Conservation (phyloP, 1,140 invertebrate genomes). For the Physella acuta region DNA sequence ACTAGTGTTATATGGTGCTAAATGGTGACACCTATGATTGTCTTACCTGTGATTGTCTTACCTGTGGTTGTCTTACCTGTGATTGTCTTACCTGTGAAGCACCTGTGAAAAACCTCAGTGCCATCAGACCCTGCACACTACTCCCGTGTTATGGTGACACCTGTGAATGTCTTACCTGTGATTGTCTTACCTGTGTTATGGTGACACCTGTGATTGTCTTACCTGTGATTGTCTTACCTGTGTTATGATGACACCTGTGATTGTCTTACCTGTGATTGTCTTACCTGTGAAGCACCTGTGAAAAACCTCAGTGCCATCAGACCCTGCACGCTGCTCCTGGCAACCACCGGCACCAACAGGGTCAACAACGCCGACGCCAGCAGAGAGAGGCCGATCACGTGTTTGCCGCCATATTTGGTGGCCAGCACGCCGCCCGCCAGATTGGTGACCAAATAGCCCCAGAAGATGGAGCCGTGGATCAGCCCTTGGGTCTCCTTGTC, state of each 20-base stretch:
- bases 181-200: too few species aligned
- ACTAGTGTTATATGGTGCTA: too few species aligned
- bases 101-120: slow-evolving; percentile 48
- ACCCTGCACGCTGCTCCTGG: slow-evolving; percentile 39
- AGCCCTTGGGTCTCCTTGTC: slow-evolving; percentile 51
- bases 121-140: slow-evolving; percentile 44
- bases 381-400: slow-evolving; percentile 47
- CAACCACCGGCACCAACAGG: slow-evolving; percentile 52
- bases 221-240: too few species aligned
- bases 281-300: slow-evolving; percentile 51
- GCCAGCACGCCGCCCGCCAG: slow-evolving; percentile 50
- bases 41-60: too few species aligned
- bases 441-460: slow-evolving; percentile 56
- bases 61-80: too few species aligned
- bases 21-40: too few species aligned
- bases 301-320: slow-evolving; percentile 50
- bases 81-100: slow-evolving; percentile 53
- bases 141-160: too few species aligned
- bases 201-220: too few species aligned
- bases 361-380: slow-evolving; percentile 42
- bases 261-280: too few species aligned
- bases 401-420: slow-evolving; percentile 51
- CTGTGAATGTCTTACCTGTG: too few species aligned
- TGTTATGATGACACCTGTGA: too few species aligned
- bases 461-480: slow-evolving; percentile 56